Conservation (phyloP, 2,888 invertebrate species). For the Ceramica pisi region DNA sequence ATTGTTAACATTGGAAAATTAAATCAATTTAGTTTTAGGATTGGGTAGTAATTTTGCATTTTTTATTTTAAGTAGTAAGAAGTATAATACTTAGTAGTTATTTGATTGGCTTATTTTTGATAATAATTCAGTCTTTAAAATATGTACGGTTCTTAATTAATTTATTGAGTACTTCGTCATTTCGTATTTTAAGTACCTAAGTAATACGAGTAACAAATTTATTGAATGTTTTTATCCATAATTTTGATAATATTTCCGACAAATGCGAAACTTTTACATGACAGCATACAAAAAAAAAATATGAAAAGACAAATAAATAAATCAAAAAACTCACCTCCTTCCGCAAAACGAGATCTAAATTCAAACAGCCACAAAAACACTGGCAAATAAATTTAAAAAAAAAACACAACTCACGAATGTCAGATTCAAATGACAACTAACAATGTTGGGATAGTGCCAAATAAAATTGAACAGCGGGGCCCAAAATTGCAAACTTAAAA, state of each 20-base stretch:
- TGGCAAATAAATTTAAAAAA: conserved; percentile 62
- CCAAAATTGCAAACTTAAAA: conserved; percentile 61
- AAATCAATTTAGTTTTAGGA: neutral
- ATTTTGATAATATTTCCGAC: neutral
- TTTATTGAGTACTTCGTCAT: no score
- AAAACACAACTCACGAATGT: conserved; percentile 68
- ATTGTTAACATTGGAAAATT: neutral
- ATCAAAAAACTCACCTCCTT: conserved; percentile 66
- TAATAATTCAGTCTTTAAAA: no score
- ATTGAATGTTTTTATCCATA: no score
- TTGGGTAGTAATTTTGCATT: neutral
- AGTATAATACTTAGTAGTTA: neutral
- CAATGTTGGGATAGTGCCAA: conserved; percentile 53
- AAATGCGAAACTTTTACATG: neutral
- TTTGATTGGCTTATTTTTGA: no score
- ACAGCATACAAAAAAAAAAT: neutral
- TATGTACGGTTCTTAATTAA: no score
- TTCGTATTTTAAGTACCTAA: no score
- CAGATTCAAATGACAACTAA: conserved; percentile 56
- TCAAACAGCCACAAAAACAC: conserved; percentile 65
- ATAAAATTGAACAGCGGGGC: conserved; percentile 55
- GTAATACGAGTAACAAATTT: no score
- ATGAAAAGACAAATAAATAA: conserved; percentile 55
- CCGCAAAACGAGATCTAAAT: conserved; percentile 55
- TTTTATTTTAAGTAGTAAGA: neutral